Evolutionary conservation across 2,113 vertebrate species (phyloP).

Genomic region (Datnioides undecimradiatus): DNA sequence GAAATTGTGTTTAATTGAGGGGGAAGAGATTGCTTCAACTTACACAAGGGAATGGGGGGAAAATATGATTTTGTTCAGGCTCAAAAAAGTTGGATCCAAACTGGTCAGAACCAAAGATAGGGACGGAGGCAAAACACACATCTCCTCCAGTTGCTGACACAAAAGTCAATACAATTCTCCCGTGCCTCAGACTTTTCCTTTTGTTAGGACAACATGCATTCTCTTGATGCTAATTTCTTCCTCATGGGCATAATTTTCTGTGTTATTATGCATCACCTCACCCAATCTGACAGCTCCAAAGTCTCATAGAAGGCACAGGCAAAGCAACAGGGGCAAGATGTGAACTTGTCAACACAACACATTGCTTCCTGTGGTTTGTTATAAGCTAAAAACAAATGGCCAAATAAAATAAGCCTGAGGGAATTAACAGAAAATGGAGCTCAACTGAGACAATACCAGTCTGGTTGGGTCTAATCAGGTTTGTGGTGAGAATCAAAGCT

Average conservation of each 20-base stretch:
- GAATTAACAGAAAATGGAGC: conserved; percentile 16
- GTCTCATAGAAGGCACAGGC: background rate
- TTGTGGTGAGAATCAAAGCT: conserved; percentile 18
- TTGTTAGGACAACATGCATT: background rate
- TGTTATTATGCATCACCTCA: background rate
- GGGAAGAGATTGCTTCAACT: conserved; percentile 14
- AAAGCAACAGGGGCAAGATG: background rate
- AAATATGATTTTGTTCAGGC: background rate
- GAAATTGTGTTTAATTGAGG: conserved; percentile 33
- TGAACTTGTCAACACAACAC: background rate
- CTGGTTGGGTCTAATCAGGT: conserved; percentile 12
- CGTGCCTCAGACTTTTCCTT: background rate
- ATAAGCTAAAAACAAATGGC: background rate
- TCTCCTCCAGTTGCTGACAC: too few species aligned
- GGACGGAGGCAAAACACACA: background rate
- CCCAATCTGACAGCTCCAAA: background rate
- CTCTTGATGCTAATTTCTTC: background rate
- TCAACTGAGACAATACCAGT: background rate
- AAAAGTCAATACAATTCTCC: too few species aligned
- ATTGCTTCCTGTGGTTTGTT: background rate
- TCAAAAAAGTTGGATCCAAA: background rate
- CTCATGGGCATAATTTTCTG: background rate
- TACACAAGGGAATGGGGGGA: background rate
- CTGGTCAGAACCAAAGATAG: background rate
- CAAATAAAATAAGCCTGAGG: conserved; percentile 13